Base-by-base conservation (phyloP, 2,113 vertebrate genomes). In the Rhodinocichla rosea region DNA sequence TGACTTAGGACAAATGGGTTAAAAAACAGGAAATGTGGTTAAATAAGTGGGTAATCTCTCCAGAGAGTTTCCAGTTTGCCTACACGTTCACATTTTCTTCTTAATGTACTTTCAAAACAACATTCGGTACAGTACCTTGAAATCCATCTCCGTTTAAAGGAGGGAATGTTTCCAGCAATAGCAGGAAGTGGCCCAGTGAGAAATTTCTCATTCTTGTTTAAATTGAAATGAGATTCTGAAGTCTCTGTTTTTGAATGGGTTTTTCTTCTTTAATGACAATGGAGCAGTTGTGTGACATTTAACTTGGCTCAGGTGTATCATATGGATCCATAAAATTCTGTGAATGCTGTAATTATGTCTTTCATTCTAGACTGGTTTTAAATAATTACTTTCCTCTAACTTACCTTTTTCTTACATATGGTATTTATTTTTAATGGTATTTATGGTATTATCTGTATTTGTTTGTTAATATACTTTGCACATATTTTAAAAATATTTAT, bases 11-110 rank as follows among this genome's bases (percentile, higher is more conserved):
- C 96, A 97, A 78, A 96, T 2, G 97, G 97, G 97, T 98, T 98
- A 96, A 98, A 97, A 98, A 98, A 98, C 98, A 98, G 98, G 98
- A 98, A 98, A 93, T 98, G 97, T 98, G 98, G 98, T 98, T 97
- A 98, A 96, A 97, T 93, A 97, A 95, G 98, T 97, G 96, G 98
- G 98, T 95, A 97, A 91, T 96, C 73, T 97, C 97, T 98, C 98
- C 98, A 97, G 91, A 97, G 96, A 98, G 97, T 98, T 98, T 98
- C 98, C 98, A 98, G 95, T 95, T 96, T 97, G 95, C 96, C 96
- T 95, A 97, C 92, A 95, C 74, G 7, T 97, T 98, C 92, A 95
- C 93, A 56, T 96, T 87, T 95, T 95, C 94, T 96, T 94, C 90
- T 95, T 95, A 96, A 95, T 93, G 37, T 94, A 20, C 75, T 94